Percentiles rank a stretch among this genome's conserved stretches.
phyloP scores from a whole-genome alignment of 2,888 invertebrate species.

The Hirudinaria manillensis region DNA sequence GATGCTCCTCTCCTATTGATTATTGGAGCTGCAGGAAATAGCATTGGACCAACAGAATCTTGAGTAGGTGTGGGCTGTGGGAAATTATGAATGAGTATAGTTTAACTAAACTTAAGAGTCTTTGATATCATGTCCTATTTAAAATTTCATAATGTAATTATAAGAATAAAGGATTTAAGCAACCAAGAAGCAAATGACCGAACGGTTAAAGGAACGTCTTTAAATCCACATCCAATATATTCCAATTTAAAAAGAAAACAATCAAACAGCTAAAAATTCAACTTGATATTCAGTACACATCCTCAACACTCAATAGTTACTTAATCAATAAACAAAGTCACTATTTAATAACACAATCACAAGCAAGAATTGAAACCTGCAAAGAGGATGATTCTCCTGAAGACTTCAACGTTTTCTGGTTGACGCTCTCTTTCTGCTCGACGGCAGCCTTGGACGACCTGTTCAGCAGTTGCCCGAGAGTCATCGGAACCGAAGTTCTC shows the following conservation, averaged over 20 bases:
- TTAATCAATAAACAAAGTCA: too few species aligned
- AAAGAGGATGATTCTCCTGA: background rate
- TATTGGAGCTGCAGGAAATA: background rate
- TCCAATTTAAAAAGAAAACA: too few species aligned
- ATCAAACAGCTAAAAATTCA: too few species aligned
- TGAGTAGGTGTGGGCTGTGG: background rate
- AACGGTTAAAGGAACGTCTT: too few species aligned
- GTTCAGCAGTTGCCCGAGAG: conserved; percentile 22
- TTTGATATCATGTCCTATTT: background rate
- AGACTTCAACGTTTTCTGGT: background rate
- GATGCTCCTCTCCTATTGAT: background rate
- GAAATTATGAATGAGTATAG: background rate
- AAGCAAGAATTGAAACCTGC: background rate
- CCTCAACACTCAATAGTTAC: too few species aligned
- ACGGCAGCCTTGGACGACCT: background rate
- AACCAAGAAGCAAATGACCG: too few species aligned
- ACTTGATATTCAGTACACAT: too few species aligned
- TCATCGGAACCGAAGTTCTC: conserved; percentile 16
- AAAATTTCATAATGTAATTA: background rate
- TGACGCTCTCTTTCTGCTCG: background rate
- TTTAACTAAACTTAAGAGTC: background rate
- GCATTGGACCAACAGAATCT: background rate
- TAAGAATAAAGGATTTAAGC: too few species aligned
- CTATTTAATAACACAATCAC: too few species aligned
- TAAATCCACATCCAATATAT: too few species aligned